Conservation (phyloP, 2,888 invertebrate species). For the Drosophila quinaria region DNA sequence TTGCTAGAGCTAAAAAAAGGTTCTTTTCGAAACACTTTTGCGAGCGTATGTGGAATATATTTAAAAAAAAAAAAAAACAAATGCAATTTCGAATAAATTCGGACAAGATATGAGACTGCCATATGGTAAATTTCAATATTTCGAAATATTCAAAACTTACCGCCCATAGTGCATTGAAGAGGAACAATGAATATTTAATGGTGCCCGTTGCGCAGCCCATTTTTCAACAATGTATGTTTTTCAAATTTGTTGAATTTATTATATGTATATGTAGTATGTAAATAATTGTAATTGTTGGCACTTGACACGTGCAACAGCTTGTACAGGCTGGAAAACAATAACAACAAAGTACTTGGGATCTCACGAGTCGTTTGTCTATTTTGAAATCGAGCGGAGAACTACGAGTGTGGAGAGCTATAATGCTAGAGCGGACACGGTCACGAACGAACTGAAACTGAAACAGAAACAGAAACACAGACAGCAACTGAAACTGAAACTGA, state of each 20-base stretch:
- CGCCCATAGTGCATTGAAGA: constrained; percentile 82
- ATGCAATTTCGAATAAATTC: constrained; percentile 1
- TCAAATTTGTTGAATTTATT: constrained; percentile 13
- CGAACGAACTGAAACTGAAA: constrained; percentile 75
- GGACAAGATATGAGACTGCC: constrained; percentile 5
- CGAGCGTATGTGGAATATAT: constrained; percentile 7
- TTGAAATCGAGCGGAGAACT: constrained; percentile 37
- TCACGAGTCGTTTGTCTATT: constrained; percentile 18
- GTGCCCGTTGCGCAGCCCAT: constrained; percentile 83
- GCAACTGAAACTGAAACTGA: constrained; percentile 54
- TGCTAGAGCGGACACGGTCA: constrained; percentile 74
- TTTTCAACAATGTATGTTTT: constrained; percentile 24
- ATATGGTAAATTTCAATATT: constrained; percentile 46
- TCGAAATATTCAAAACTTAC: constrained; percentile 67
- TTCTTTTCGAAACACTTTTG: constrained; percentile 15
- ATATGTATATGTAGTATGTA: neutral
- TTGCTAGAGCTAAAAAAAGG: constrained; percentile 38
- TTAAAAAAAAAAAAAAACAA: neutral
- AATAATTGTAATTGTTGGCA: constrained; percentile 23
- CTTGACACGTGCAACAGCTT: constrained; percentile 66
- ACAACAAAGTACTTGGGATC: constrained; percentile 11
- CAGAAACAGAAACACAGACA: constrained; percentile 43
- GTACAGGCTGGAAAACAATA: constrained; percentile 23
- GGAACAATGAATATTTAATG: constrained; percentile 76
- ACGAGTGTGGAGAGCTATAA: constrained; percentile 12